Percentiles rank a stretch among this genome's conserved stretches.
phyloP scores from a whole-genome alignment of 2,797 vertebrate species.

The Megalops cyprinoides region DNA sequence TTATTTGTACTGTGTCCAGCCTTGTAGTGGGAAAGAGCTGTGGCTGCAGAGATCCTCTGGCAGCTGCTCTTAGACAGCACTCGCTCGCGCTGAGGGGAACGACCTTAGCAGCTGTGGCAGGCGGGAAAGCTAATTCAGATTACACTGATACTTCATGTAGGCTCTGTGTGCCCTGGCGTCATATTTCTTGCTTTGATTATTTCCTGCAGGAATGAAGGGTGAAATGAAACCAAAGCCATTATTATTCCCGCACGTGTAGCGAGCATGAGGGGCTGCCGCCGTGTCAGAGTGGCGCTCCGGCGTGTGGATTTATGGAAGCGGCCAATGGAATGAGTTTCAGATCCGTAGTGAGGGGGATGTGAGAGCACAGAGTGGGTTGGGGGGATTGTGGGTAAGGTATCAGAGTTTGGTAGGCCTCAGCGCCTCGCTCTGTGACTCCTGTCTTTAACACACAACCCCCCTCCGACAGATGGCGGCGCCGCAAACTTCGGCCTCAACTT shows the following conservation, averaged over 20 bases:
- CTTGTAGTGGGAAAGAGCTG: not conserved
- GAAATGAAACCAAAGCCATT: slow-evolving; percentile 43
- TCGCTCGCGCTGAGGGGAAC: slow-evolving; percentile 63
- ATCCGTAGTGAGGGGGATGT: slow-evolving; percentile 60
- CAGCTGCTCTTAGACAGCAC: slow-evolving; percentile 68
- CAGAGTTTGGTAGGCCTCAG: not conserved
- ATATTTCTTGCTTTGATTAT: slow-evolving; percentile 31
- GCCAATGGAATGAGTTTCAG: slow-evolving; percentile 64
- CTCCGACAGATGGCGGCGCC: slow-evolving; percentile 88
- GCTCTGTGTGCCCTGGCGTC: slow-evolving; percentile 62
- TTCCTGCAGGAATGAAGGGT: slow-evolving; percentile 51
- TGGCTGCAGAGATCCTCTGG: slow-evolving; percentile 51
- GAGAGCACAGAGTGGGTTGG: slow-evolving; percentile 50
- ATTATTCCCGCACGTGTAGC: slow-evolving; percentile 67
- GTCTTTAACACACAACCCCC: slow-evolving; percentile 36
- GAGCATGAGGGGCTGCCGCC: slow-evolving; percentile 74
- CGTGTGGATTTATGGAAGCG: slow-evolving; percentile 60
- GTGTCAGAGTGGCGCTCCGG: slow-evolving; percentile 63
- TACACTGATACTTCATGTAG: slow-evolving; percentile 71
- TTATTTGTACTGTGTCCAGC: slow-evolving; percentile 48
- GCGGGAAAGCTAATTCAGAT: slow-evolving; percentile 76
- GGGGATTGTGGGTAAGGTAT: not conserved
- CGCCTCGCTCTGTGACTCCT: slow-evolving; percentile 16
- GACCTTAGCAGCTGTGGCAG: slow-evolving; percentile 69
- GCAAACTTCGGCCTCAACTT: slow-evolving; percentile 99